Evolutionary conservation across 1,140 invertebrate species (phyloP).

Genomic region (Eulimnadia texana): DNA sequence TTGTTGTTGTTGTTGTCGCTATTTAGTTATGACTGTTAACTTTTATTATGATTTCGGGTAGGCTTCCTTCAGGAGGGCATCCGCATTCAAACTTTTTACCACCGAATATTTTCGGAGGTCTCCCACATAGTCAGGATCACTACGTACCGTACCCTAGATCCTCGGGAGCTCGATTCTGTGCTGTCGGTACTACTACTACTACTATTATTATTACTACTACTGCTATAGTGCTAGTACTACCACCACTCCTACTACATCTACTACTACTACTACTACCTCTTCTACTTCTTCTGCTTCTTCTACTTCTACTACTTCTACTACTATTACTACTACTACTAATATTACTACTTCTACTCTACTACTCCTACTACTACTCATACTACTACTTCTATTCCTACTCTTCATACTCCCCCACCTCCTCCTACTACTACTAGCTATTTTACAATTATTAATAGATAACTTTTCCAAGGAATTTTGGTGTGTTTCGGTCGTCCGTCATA

Average conservation of each 20-base stretch:
- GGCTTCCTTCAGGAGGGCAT: conserved; percentile 31
- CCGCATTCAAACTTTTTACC: conserved; percentile 33
- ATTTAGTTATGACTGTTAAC: no score
- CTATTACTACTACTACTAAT: no score
- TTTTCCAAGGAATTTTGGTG: conserved; percentile 45
- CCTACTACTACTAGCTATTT: no score
- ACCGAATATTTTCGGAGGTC: neutral
- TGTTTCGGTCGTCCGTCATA: conserved; percentile 69
- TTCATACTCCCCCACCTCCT: no score
- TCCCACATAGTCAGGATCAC: conserved; percentile 25
- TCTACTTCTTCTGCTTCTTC: no score
- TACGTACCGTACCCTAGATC: conserved; percentile 87
- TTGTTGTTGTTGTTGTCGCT: no score
- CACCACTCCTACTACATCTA: neutral
- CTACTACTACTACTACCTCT: no score
- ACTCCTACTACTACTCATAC: no score
- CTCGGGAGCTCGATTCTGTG: conserved; percentile 83
- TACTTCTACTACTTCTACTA: no score
- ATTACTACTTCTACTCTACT: no score
- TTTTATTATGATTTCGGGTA: no score
- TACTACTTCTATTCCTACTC: no score
- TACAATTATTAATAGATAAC: neutral
- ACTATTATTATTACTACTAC: neutral
- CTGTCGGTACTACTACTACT: conserved; percentile 41
- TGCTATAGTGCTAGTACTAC: neutral